Percentiles rank a stretch among this genome's conserved stretches.
Evolutionary conservation across 2,113 vertebrate genomes (phyloP).

Genomic region (Casuarius casuarius): DNA sequence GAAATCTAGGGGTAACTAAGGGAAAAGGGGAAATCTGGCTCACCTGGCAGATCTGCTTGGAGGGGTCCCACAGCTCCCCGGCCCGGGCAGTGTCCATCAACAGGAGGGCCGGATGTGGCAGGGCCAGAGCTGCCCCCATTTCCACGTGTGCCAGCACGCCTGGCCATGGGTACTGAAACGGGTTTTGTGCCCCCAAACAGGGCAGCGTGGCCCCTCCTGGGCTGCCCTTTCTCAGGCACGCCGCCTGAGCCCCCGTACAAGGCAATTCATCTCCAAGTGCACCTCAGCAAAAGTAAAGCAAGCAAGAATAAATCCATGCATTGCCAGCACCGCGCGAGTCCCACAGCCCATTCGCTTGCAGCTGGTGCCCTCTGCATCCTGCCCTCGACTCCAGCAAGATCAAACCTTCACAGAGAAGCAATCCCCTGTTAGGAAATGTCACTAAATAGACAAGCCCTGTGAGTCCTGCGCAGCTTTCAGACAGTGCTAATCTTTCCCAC

Average conservation of each 20-base stretch:
- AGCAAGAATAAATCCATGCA: neutral
- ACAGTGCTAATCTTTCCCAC: neutral
- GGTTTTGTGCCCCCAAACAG: neutral
- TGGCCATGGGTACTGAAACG: neutral
- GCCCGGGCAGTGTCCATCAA: neutral
- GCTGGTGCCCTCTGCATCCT: neutral
- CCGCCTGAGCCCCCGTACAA: too few species aligned
- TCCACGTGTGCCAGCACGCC: neutral
- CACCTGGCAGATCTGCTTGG: neutral
- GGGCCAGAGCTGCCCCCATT: rapidly evolving
- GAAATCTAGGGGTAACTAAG: neutral
- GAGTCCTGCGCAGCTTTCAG: neutral
- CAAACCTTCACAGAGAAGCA: neutral
- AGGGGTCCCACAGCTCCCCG: neutral
- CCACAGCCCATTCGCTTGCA: neutral
- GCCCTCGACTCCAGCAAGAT: neutral
- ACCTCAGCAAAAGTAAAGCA: neutral
- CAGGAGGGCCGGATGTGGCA: neutral
- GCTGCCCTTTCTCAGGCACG: neutral
- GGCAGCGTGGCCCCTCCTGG: neutral
- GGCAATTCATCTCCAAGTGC: neutral
- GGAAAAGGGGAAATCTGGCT: neutral
- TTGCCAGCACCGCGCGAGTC: neutral
- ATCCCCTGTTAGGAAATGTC: neutral
- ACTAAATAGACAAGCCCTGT: neutral